Evolutionary conservation across 2,888 invertebrate species (phyloP), one percentile per base, ranked within the genome.

Genomic region (Altica lythri): DNA sequence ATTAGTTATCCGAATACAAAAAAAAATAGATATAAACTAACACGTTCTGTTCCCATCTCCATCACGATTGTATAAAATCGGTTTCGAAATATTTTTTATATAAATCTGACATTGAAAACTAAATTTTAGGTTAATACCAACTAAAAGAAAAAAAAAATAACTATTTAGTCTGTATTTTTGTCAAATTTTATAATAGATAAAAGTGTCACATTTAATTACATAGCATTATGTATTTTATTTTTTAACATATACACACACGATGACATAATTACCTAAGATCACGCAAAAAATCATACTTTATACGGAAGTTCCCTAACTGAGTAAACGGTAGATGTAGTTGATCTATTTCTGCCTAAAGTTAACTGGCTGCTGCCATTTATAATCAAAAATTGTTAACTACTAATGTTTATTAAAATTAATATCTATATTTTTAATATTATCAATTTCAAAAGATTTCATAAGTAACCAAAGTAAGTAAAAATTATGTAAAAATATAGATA

Each of bases 381-480:
- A 2, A 40, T 22, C 25, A 22, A n/a, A n/a, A n/a, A n/a, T 40
- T 40, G 40, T 25, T 19, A 40, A 12, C 38, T 18, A n/a, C n/a
- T n/a, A n/a, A n/a, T n/a, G n/a, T n/a, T n/a, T n/a, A n/a, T n/a
- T 18, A 38, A 38, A 38, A 38, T 38, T 38, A 38, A 18, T 17
- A 38, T 38, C 38, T 38, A 38, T 38, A 38, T 38, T 38, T 38
- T 38, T 13, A 8, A 2, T 30, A 30, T 13, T 3, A 13, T 13
- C n/a, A 30, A 12, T 30, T 3, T 34, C 9, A 34, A 8, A 34
- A 34, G n/a, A n/a, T n/a, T n/a, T n/a, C n/a, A n/a, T 25, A 25
- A 5, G 25, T 29, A n/a, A 29, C 1, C 29, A 29, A 29, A n/a
- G 29, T 10, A 10, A 29, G 29, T 29, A 29, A 29, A 29, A 29